These are phyloP conservation scores for Pangasius mekongensis DNA, from an alignment of 2,797 vertebrate genomes.

Conservation along the genomic window DNA sequence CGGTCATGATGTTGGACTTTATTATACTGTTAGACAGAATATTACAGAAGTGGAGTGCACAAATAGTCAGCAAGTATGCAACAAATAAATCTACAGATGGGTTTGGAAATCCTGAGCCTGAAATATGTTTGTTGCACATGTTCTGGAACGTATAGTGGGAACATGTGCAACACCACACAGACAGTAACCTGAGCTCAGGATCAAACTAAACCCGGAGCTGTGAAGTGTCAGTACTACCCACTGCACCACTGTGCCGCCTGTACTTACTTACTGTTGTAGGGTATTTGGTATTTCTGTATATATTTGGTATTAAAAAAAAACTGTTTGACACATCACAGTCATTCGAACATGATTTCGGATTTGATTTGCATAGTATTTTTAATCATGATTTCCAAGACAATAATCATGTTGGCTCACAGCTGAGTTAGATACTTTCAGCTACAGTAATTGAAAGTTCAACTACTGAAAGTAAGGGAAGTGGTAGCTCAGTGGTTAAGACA, in stretches of 20 bases:
- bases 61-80: neutral
- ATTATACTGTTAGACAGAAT: neutral
- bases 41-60: neutral
- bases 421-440: neutral
- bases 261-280: neutral
- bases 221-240: neutral
- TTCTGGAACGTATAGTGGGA: neutral
- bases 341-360: neutral
- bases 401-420: neutral
- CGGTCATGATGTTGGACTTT: neutral
- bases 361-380: neutral
- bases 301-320: neutral
- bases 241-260: neutral
- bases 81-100: neutral
- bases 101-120: neutral
- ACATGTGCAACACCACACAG: neutral
- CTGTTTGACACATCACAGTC: neutral
- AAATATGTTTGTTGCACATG: neutral
- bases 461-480: too few species aligned
- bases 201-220: neutral
- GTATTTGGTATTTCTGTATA: neutral
- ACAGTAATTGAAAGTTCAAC: neutral
- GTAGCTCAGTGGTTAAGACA: too few species aligned
- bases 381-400: neutral
- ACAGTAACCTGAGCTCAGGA: constrained; percentile 3